Percentiles rank a stretch among this genome's conserved stretches.
These are phyloP conservation scores for Eudemis profundana DNA, from an alignment of 2,888 invertebrate species.

Conservation along the genomic window DNA sequence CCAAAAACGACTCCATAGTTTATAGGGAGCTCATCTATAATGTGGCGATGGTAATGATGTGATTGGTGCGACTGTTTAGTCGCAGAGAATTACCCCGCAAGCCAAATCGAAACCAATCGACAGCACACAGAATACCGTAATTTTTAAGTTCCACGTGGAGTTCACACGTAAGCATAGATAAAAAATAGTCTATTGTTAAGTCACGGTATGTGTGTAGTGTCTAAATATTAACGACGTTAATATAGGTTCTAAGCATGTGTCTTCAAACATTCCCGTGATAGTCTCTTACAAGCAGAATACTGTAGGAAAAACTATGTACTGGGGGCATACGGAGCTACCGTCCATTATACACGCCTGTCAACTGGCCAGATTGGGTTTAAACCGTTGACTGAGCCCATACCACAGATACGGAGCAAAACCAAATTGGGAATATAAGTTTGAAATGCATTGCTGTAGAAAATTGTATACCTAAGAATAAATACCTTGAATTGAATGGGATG, in stretches of 20 bases:
- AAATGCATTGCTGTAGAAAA: constrained; percentile 19
- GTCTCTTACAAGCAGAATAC: background rate
- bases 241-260: too few relatives aligned
- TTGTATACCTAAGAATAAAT: constrained; percentile 16
- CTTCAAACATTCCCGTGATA: background rate
- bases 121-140: constrained; percentile 24
- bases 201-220: too few relatives aligned
- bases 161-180: background rate
- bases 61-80: too few relatives aligned
- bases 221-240: too few relatives aligned
- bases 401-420: constrained; percentile 46
- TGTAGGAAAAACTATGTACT: constrained; percentile 12
- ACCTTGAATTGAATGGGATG: background rate
- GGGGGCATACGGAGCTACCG: constrained; percentile 48
- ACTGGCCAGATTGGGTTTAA: constrained; percentile 56
- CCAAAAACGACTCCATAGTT: too few relatives aligned
- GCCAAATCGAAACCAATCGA: constrained; percentile 55
- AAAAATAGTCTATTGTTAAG: too few relatives aligned
- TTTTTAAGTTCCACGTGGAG: background rate
- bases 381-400: constrained; percentile 48
- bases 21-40: too few relatives aligned
- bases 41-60: too few relatives aligned
- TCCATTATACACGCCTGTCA: constrained; percentile 59
- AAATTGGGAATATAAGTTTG: constrained; percentile 43
- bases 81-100: too few relatives aligned